Base-by-base conservation (phyloP, 1,140 invertebrate species). In the Mycetomoellerius zeteki region DNA sequence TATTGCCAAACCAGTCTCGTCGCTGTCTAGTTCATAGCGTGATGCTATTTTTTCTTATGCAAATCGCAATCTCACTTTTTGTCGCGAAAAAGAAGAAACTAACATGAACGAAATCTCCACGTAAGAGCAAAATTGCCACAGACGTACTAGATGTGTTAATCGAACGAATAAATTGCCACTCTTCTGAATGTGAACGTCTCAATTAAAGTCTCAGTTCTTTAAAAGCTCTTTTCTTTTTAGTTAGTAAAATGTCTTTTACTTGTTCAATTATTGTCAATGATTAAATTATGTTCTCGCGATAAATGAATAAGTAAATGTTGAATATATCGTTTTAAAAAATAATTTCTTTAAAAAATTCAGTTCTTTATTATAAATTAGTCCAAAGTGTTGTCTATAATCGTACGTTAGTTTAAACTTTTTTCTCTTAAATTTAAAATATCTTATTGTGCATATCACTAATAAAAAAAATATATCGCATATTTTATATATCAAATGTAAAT, bases 11-110 rank as follows among this genome's bases (percentile, higher is more conserved):
- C 14, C 6, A 58, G n/a, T 75, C 12, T 52, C 56, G 37, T n/a
- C 37, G 37, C 43, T 47, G 24, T 37, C 21, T 24, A 19, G 0
- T 14, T 47, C 37, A 62, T 7, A 62, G 60, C 60, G 12, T 14
- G 64, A 10, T 10, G 43, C 8, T 21, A 43, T 52, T 80, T 12
- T 80, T 54, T 67, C 62, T 65, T 52, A 80, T 80, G 77, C 47
- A 80, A 80, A 80, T 67, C 62, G 27, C 27, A 24, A 24, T 6
- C 37, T 14, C 37, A 67, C 33, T 80, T 67, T 67, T 24, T 4
- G 10, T n/a, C 7, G 62, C 47, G 6, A 65, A 65, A 64, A 78
- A 50, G n/a, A 50, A 47, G 27, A 60, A 0, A 0, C 1, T 3
- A 2, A 2, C 7, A 30, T 12, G 7, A 50, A 73, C 12, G 19